Conservation (phyloP, 2,113 vertebrate genomes). For the Archocentrus centrarchus region DNA sequence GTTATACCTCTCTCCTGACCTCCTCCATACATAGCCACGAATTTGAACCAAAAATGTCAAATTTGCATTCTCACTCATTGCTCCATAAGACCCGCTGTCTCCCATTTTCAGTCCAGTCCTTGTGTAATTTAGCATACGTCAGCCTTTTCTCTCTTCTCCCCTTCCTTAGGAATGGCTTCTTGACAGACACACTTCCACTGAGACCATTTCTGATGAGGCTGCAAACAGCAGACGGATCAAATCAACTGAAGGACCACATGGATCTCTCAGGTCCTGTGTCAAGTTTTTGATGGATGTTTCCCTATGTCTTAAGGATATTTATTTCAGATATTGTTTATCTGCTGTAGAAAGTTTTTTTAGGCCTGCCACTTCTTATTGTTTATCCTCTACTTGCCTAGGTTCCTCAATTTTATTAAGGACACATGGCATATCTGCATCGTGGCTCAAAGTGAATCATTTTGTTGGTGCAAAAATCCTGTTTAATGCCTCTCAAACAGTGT, state of each 20-base stretch:
- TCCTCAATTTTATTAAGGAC: neutral
- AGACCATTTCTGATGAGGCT: neutral
- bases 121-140: neutral
- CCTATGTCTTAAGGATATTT: neutral
- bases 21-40: neutral
- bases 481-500: no score
- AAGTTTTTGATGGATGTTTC: neutral
- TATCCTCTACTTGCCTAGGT: no score
- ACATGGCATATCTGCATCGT: neutral
- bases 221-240: accelerated
- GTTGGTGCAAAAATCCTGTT: neutral
- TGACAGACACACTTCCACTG: neutral
- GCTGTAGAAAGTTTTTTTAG: neutral
- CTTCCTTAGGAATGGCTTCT: neutral
- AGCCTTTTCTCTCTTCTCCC: neutral
- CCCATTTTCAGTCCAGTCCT: neutral
- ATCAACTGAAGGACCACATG: neutral
- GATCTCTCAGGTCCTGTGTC: neutral
- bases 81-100: neutral
- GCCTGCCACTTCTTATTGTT: neutral
- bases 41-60: neutral
- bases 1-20: neutral
- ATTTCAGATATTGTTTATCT: neutral
- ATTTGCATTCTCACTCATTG: neutral
- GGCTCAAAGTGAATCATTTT: neutral